Conservation (phyloP, 2,888 invertebrate genomes). For the Abrostola tripartita region DNA sequence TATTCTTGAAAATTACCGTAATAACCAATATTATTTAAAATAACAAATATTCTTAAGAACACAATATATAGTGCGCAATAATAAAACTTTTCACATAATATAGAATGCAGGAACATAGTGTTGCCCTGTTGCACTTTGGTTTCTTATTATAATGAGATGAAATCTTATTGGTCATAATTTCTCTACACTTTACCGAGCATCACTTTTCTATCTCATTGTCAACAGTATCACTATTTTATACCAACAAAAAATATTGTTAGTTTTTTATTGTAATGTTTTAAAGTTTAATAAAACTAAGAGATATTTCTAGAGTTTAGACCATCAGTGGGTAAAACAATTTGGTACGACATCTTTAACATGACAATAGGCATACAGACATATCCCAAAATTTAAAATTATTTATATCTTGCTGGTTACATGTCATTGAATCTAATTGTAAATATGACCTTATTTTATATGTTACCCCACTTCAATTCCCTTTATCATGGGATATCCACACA, state of each 20-base stretch:
- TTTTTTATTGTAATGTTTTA: too few relatives aligned
- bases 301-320: too few relatives aligned
- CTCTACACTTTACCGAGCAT: constrained; percentile 6
- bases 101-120: constrained; percentile 17
- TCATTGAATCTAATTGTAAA: constrained; percentile 1
- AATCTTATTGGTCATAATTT: too few relatives aligned
- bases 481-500: neutral
- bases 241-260: too few relatives aligned
- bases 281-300: too few relatives aligned
- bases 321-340: too few relatives aligned
- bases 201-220: neutral
- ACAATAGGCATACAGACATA: too few relatives aligned
- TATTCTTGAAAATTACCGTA: constrained; percentile 30
- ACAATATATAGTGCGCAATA: constrained; percentile 34
- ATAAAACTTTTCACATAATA: constrained; percentile 13
- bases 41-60: constrained; percentile 26
- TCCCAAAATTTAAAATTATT: too few relatives aligned
- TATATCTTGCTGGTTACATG: neutral
- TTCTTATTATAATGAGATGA: neutral
- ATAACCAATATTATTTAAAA: neutral
- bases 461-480: neutral
- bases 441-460: neutral
- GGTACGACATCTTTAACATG: too few relatives aligned
- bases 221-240: too few relatives aligned
- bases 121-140: constrained; percentile 19